These are phyloP conservation scores for Gobio gobio DNA, from an alignment of 2,113 vertebrate genomes.

Conservation along the genomic window DNA sequence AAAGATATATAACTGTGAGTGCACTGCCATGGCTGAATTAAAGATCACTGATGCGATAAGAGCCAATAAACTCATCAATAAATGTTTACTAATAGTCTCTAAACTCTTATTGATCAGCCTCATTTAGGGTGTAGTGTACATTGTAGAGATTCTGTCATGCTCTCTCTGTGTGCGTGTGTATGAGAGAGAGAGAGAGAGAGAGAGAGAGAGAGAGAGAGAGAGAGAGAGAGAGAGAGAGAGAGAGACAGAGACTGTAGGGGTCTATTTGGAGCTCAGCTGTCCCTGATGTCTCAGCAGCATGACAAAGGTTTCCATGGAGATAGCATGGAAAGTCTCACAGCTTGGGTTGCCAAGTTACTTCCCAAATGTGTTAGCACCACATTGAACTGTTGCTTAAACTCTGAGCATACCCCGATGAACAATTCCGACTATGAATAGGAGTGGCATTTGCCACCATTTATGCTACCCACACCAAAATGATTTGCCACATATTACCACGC, in stretches of 20 bases:
- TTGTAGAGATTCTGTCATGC: background rate
- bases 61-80: background rate
- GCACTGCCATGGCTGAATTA: background rate
- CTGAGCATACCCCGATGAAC: background rate
- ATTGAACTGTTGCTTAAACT: conserved; percentile 32
- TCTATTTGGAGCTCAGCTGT: conserved; percentile 39
- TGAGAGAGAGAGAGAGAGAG: too few relatives aligned
- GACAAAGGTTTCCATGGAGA: conserved; percentile 54
- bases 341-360: conserved; percentile 39
- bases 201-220: too few relatives aligned
- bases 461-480: background rate
- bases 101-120: conserved; percentile 6
- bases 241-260: conserved; percentile 20
- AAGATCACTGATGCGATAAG: conserved; percentile 1
- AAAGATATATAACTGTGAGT: background rate
- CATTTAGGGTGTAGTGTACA: background rate
- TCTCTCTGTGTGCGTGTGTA: conserved; percentile 13
- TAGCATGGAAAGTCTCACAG: conserved; percentile 46
- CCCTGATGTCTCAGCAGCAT: conserved; percentile 48
- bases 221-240: too few relatives aligned
- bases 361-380: conserved; percentile 34
- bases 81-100: background rate
- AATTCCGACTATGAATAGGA: background rate
- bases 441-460: background rate
- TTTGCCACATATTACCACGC: background rate